Percentiles rank a stretch among this genome's conserved stretches.
These are phyloP conservation scores for Eristalinus aeneus DNA, from an alignment of 2,888 invertebrate genomes.

Conservation along the genomic window DNA sequence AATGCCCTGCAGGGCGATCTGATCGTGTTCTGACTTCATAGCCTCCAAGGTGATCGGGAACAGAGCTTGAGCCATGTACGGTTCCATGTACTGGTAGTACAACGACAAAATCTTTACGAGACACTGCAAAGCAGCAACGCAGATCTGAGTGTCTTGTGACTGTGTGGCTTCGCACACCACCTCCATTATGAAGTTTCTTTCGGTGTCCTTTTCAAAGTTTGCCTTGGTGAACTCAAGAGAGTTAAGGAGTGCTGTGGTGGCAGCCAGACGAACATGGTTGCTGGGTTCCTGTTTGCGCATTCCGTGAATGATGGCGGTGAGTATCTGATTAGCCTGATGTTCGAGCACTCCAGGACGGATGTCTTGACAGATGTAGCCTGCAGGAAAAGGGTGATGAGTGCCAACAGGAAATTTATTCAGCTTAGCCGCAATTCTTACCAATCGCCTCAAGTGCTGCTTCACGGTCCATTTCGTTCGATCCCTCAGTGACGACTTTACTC, in stretches of 20 bases:
- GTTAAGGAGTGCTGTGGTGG: conserved; percentile 97
- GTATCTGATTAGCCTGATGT: conserved; percentile 95
- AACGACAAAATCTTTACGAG: conserved; percentile 98
- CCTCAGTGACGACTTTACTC: conserved; percentile 92
- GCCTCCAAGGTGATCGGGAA: conserved; percentile 99
- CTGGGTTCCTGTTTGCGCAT: conserved; percentile 97
- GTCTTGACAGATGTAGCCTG: conserved; percentile 96
- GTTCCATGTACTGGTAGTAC: conserved; percentile 99
- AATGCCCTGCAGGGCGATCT: conserved; percentile 98
- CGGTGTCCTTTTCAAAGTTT: conserved; percentile 98
- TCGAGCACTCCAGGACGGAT: conserved; percentile 96
- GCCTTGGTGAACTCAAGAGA: conserved; percentile 99
- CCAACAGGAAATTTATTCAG: not conserved
- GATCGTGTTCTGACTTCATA: conserved; percentile 98
- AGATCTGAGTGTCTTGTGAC: conserved; percentile 93
- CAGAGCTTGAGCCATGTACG: conserved; percentile 98
- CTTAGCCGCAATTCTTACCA: conserved; percentile 82
- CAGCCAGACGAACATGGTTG: conserved; percentile 96
- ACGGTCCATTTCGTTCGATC: conserved; percentile 95
- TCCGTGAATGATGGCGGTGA: conserved; percentile 99
- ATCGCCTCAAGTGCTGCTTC: conserved; percentile 99
- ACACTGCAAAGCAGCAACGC: conserved; percentile 98
- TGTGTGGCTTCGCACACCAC: conserved; percentile 99
- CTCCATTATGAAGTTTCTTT: conserved; percentile 99
- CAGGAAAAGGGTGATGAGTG: not conserved